These are phyloP conservation scores for Sylvietta virens DNA, from an alignment of 2,113 vertebrate species.

Conservation along the genomic window DNA sequence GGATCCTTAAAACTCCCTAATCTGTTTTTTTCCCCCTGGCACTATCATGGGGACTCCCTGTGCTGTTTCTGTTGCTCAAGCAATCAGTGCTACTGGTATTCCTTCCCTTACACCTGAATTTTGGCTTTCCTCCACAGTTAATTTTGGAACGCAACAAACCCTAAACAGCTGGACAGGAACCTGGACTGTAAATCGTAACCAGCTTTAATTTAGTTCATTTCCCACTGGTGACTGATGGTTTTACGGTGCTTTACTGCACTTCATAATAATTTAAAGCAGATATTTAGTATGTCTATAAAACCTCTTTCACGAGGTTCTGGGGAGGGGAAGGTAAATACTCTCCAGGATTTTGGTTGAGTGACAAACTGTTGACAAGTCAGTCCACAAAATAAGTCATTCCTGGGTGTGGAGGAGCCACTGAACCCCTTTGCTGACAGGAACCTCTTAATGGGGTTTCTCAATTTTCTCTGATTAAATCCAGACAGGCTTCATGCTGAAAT, in stretches of 20 bases:
- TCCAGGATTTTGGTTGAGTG: background rate
- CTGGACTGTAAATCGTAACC: background rate
- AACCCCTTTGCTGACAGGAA: background rate
- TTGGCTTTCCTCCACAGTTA: background rate
- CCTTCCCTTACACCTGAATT: background rate
- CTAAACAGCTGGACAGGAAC: background rate
- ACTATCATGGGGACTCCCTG: background rate
- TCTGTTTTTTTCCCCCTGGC: background rate
- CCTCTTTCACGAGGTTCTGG: slow-evolving; percentile 20
- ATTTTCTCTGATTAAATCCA: background rate
- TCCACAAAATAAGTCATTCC: background rate
- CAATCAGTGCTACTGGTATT: background rate
- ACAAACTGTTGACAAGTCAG: background rate
- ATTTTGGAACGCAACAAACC: background rate
- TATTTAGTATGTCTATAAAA: slow-evolving; percentile 68
- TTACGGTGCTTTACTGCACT: slow-evolving; percentile 61
- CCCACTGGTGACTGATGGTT: slow-evolving; percentile 48
- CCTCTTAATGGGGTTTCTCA: background rate
- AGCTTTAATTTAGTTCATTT: slow-evolving; percentile 54
- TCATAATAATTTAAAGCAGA: slow-evolving; percentile 65
- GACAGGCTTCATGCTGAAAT: background rate
- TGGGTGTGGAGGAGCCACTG: background rate
- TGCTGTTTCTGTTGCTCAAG: background rate
- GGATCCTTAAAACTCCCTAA: background rate
- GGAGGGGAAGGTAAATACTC: slow-evolving; percentile 13